A percentile compares a stretch with the other conserved stretches of the same genome.
These are phyloP conservation scores for Thymelicus sylvestris DNA, from an alignment of 2,888 invertebrate species.

Conservation along the genomic window DNA sequence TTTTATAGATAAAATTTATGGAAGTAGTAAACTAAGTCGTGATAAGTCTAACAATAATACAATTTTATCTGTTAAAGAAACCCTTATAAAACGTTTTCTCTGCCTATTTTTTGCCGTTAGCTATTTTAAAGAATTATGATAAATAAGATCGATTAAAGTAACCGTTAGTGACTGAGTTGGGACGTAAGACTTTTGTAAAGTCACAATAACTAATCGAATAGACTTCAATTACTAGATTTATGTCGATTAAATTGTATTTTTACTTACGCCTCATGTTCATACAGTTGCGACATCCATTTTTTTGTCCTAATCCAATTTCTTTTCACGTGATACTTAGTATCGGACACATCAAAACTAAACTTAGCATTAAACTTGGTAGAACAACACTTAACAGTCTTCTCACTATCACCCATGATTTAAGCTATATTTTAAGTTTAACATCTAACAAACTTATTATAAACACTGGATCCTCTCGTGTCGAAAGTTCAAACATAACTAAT, in stretches of 20 bases:
- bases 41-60: too few relatives aligned
- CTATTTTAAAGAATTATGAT: too few relatives aligned
- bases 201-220: too few relatives aligned
- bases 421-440: conserved; percentile 6
- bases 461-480: conserved; percentile 38
- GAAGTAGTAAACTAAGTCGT: too few relatives aligned
- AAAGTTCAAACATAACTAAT: conserved; percentile 50
- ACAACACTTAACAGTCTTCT: conserved; percentile 59
- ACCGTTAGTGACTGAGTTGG: too few relatives aligned
- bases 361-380: conserved; percentile 56
- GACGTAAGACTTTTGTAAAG: too few relatives aligned
- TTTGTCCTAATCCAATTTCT: conserved; percentile 66
- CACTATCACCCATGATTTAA: conserved; percentile 43
- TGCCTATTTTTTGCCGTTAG: too few relatives aligned
- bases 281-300: conserved; percentile 57
- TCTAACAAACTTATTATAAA: background rate
- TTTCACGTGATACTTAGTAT: conserved; percentile 57
- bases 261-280: conserved; percentile 65
- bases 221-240: too few relatives aligned
- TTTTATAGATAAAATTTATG: too few relatives aligned
- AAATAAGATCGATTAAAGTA: too few relatives aligned
- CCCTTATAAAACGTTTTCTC: too few relatives aligned
- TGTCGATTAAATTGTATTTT: background rate
- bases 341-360: conserved; percentile 53
- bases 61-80: too few relatives aligned